A percentile compares a stretch with the other conserved stretches of the same genome.
These are phyloP conservation scores for Chloroclystis v-ata DNA, from an alignment of 2,888 invertebrate genomes.

Conservation along the genomic window DNA sequence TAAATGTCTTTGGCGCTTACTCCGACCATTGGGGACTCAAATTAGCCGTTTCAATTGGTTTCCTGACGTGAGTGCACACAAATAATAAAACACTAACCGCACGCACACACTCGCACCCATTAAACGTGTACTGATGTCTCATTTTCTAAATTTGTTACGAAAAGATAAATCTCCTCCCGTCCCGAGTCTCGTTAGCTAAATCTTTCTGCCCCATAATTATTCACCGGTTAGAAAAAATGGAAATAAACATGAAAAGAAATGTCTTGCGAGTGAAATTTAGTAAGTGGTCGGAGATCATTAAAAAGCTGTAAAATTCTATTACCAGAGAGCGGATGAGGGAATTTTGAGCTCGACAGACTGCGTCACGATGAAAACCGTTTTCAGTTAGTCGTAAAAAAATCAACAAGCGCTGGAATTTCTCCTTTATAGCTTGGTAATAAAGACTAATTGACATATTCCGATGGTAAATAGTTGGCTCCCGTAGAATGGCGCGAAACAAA, in stretches of 20 bases:
- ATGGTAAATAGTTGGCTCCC: constrained; percentile 30
- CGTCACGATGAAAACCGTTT: constrained; percentile 27
- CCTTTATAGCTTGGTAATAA: constrained; percentile 32
- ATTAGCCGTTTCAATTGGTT: constrained; percentile 68
- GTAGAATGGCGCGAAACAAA: constrained; percentile 57
- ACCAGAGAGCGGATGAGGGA: constrained; percentile 54
- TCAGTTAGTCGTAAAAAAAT: constrained; percentile 24
- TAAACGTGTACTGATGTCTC: constrained; percentile 66
- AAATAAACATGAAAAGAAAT: constrained; percentile 66
- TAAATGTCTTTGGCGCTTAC: constrained; percentile 34
- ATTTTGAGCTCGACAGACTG: constrained; percentile 39
- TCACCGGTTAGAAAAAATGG: constrained; percentile 53
- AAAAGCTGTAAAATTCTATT: constrained; percentile 74
- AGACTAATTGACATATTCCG: constrained; percentile 33
- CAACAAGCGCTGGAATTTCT: constrained; percentile 33
- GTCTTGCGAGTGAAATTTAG: constrained; percentile 62
- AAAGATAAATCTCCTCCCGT: constrained; percentile 72
- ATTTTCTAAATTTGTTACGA: constrained; percentile 75
- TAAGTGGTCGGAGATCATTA: constrained; percentile 71
- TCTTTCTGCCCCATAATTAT: constrained; percentile 70
- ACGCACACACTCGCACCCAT: constrained; percentile 37
- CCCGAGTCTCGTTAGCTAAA: constrained; percentile 71
- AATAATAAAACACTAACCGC: constrained; percentile 40
- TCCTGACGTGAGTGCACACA: constrained; percentile 49
- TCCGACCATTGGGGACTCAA: constrained; percentile 50